Conservation (phyloP, 2,113 vertebrate species). For the Burhinus oedicnemus region DNA sequence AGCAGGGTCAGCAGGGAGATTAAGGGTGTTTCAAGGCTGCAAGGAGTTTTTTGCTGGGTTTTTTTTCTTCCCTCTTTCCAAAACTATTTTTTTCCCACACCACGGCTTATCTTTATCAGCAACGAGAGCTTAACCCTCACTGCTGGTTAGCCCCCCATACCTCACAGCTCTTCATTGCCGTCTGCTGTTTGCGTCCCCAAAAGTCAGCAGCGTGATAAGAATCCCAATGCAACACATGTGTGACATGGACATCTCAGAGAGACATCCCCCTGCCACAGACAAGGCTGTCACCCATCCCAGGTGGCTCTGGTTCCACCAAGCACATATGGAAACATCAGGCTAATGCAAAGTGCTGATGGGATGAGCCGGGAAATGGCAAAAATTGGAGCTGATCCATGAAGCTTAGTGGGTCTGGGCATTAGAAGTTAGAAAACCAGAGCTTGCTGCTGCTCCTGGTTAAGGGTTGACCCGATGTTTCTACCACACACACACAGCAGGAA, state of each 20-base stretch:
- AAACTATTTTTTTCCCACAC: background rate
- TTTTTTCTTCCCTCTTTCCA: background rate
- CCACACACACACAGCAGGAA: background rate
- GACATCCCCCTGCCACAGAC: fast-evolving
- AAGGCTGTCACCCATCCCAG: background rate
- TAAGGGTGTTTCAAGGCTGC: background rate
- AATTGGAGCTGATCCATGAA: background rate
- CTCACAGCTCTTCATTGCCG: background rate
- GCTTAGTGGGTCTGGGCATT: background rate
- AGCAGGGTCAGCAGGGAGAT: background rate
- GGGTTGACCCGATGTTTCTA: background rate
- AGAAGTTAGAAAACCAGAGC: background rate
- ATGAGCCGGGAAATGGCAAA: background rate
- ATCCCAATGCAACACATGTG: fast-evolving
- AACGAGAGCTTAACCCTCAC: background rate
- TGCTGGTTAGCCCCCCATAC: too few relatives aligned
- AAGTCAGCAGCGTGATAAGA: fast-evolving
- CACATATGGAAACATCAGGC: fast-evolving
- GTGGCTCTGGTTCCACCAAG: background rate
- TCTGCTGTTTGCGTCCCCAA: background rate
- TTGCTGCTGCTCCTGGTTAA: background rate
- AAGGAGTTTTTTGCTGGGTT: background rate
- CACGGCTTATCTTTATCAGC: background rate
- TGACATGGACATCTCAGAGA: background rate
- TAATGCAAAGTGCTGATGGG: background rate